Base-by-base conservation (phyloP, 2,797 vertebrate genomes). In the Rhadinocentrus ornatus region DNA sequence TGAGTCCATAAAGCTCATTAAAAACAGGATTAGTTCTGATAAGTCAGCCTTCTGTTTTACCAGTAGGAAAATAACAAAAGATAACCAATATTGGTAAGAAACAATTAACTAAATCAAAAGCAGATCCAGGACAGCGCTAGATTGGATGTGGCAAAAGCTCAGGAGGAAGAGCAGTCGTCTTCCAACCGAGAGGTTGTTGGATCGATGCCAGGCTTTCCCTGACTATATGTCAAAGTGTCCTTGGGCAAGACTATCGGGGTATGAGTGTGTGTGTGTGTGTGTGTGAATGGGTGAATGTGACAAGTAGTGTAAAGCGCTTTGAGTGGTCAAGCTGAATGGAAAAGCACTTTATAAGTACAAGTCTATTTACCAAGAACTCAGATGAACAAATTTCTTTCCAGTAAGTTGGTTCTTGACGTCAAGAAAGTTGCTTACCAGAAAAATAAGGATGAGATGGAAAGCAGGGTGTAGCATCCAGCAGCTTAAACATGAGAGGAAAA, bases 361-460 rank as follows among this genome's bases (percentile, higher is more conserved):
- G 31, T 32, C 7, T 7, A 32, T 32, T 32, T 32, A 32, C 31
- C 31, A 8, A n/a, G n/a, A n/a, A n/a, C n/a, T n/a, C 61, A 64
- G 48, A 76, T 69, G 66, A 87, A 86, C 63, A 18, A 68, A 53
- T 10, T 32, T 75, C 54, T 77, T 65, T 57, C 66, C 54, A 57
- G 82, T 65, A 78, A 83, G 89, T 79, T 78, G 64, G 48, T 46
- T 34, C 53, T 18, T 85, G 88, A 85, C 79, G 69, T 88, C 82
- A 12, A 63, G 50, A 78, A 74, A 86, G 66, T 32, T 44, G 67
- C 71, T 26, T 48, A 41, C 56, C 18, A 9, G 56, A 71, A 78
- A 76, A 84, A 65, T 12, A 66, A 78, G 27, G 26, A 29, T 61
- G 62, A 66, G 62, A 69, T 66, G 34, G 59, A 66, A 61, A 69